These are phyloP conservation scores for Takifugu flavidus DNA, from an alignment of 2,113 vertebrate genomes.

Conservation along the genomic window DNA sequence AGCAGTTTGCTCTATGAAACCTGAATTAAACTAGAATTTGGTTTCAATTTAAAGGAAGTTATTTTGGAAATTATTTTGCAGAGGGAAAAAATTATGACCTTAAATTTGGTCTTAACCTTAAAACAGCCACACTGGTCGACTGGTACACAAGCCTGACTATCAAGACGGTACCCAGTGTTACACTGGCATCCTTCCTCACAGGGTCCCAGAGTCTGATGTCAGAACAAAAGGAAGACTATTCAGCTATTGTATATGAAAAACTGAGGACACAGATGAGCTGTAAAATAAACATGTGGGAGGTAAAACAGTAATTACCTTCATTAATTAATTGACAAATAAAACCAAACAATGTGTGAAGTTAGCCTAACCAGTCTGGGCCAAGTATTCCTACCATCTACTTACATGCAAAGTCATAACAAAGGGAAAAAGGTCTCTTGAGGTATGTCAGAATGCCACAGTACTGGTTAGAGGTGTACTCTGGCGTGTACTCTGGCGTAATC, in stretches of 20 bases:
- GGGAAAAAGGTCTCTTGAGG: conserved; percentile 31
- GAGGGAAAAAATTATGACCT: conserved; percentile 9
- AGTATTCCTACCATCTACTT: background rate
- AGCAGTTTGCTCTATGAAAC: too few relatives aligned
- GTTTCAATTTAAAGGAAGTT: too few relatives aligned
- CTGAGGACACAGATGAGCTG: conserved; percentile 33
- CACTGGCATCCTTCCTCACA: conserved; percentile 11
- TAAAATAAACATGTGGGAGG: background rate
- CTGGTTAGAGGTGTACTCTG: background rate
- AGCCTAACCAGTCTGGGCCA: conserved; percentile 48
- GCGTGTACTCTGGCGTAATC: background rate
- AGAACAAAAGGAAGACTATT: conserved; percentile 42
- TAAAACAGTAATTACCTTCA: too few relatives aligned
- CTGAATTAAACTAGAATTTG: too few relatives aligned
- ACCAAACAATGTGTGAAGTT: background rate
- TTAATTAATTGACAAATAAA: background rate
- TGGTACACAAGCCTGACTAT: conserved; percentile 29
- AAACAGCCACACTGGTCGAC: conserved; percentile 47
- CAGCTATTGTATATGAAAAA: conserved; percentile 49
- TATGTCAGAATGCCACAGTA: conserved; percentile 25
- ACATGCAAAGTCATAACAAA: conserved; percentile 9
- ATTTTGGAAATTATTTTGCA: too few relatives aligned
- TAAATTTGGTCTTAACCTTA: conserved; percentile 25
- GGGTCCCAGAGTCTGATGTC: background rate
- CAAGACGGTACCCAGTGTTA: conserved; percentile 22